A percentile compares a stretch with the other conserved stretches of the same genome.
These are phyloP conservation scores for Hipparchia sbordonii DNA, from an alignment of 2,888 invertebrate species.

Conservation along the genomic window DNA sequence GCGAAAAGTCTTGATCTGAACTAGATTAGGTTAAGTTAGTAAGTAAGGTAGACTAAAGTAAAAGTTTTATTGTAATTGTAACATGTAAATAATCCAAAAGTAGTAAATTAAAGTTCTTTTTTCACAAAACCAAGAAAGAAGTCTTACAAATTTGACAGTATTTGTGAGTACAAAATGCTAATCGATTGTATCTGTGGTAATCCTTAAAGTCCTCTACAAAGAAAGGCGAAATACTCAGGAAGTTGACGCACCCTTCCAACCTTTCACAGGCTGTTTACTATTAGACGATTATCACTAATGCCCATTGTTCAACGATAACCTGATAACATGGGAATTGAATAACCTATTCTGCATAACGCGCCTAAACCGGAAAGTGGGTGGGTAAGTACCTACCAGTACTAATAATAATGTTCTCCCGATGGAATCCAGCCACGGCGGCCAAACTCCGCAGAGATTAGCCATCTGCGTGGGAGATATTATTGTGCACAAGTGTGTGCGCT, in stretches of 20 bases:
- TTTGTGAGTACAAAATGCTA: conserved; percentile 34
- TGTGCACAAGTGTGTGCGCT: no score
- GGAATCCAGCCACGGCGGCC: no score
- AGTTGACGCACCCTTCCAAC: conserved; percentile 62
- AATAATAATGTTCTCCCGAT: neutral
- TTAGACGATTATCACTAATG: conserved; percentile 54
- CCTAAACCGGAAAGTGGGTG: conserved; percentile 22
- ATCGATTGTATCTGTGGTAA: conserved; percentile 59
- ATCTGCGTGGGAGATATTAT: no score
- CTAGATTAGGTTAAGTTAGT: no score
- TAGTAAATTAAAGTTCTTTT: no score
- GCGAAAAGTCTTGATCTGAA: no score
- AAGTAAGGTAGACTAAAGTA: no score
- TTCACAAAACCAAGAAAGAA: neutral
- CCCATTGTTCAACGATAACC: conserved; percentile 62
- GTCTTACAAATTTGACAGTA: neutral
- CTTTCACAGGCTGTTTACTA: conserved; percentile 61
- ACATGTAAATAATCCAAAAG: no score
- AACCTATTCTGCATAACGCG: conserved; percentile 22
- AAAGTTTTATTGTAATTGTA: no score
- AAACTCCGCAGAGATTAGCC: no score
- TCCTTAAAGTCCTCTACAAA: conserved; percentile 53
- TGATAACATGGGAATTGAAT: conserved; percentile 48
- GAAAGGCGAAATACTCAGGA: conserved; percentile 63
- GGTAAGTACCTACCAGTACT: neutral